phyloP scores from a whole-genome alignment of 2,113 vertebrate species.

The Vicugna pacos region DNA sequence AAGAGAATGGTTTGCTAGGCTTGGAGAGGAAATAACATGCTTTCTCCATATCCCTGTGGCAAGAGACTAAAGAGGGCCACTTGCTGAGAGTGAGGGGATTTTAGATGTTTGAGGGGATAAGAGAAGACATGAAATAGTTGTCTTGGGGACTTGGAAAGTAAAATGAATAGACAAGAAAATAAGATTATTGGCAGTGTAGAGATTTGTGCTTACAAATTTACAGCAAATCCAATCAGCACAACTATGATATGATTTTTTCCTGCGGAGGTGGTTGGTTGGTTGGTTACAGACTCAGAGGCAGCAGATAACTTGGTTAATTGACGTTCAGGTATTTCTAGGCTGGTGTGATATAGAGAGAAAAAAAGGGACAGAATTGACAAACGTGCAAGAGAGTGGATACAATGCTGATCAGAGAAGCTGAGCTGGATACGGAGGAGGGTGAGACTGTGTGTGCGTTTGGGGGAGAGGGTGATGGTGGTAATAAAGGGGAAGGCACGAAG shows the following conservation, averaged over 20 bases:
- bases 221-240: not conserved
- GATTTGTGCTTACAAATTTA: not conserved
- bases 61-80: not conserved
- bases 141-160: not conserved
- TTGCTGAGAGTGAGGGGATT: not conserved
- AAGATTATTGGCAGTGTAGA: not conserved
- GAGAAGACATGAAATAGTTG: not conserved
- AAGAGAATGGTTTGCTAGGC: not conserved
- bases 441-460: not conserved
- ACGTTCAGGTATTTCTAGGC: not conserved
- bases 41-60: not conserved
- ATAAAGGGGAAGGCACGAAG: not conserved
- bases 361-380: not conserved
- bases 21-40: not conserved
- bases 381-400: too few species aligned
- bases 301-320: not conserved
- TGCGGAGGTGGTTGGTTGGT: not conserved
- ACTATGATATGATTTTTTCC: not conserved
- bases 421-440: not conserved
- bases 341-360: not conserved
- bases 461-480: not conserved
- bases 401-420: not conserved
- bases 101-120: not conserved
- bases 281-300: not conserved
- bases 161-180: not conserved